phyloP scores from a whole-genome alignment of 2,113 vertebrate species.

The Clarias batrachus region DNA sequence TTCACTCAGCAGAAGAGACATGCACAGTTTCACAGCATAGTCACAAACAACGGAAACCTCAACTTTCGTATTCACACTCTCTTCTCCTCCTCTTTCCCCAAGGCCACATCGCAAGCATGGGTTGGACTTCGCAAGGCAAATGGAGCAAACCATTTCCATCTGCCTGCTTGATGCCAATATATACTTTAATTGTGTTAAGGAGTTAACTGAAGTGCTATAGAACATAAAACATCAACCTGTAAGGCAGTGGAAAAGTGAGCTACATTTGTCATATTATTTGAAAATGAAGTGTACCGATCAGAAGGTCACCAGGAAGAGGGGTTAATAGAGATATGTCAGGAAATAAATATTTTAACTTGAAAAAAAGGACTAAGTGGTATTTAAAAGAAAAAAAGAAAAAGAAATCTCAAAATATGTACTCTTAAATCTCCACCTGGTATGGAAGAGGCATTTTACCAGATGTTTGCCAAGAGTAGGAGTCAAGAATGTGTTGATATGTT shows the following conservation, averaged over 20 bases:
- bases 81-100: slow-evolving; percentile 17
- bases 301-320: not conserved
- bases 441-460: slow-evolving; percentile 61
- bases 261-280: slow-evolving; percentile 82
- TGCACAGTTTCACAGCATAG: slow-evolving; percentile 68
- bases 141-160: slow-evolving; percentile 77
- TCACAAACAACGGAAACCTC: slow-evolving; percentile 69
- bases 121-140: slow-evolving; percentile 45
- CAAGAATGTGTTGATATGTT: slow-evolving; percentile 66
- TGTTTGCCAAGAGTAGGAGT: slow-evolving; percentile 60
- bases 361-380: slow-evolving; percentile 18
- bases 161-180: slow-evolving; percentile 76
- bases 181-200: slow-evolving; percentile 50
- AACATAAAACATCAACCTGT: slow-evolving; percentile 76
- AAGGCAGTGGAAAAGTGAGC: slow-evolving; percentile 68
- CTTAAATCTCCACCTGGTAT: slow-evolving; percentile 36
- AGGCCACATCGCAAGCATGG: slow-evolving; percentile 63
- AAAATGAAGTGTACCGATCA: slow-evolving; percentile 64
- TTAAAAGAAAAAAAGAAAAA: slow-evolving; percentile 4
- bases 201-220: slow-evolving; percentile 73
- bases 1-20: slow-evolving; percentile 81
- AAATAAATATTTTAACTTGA: slow-evolving; percentile 1
- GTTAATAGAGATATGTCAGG: slow-evolving; percentile 27
- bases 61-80: slow-evolving; percentile 46
- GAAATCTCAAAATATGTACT: not conserved